A percentile compares a stretch with the other conserved stretches of the same genome.
Evolutionary conservation across 2,888 invertebrate species (phyloP).

Genomic region (Dusona sp.): DNA sequence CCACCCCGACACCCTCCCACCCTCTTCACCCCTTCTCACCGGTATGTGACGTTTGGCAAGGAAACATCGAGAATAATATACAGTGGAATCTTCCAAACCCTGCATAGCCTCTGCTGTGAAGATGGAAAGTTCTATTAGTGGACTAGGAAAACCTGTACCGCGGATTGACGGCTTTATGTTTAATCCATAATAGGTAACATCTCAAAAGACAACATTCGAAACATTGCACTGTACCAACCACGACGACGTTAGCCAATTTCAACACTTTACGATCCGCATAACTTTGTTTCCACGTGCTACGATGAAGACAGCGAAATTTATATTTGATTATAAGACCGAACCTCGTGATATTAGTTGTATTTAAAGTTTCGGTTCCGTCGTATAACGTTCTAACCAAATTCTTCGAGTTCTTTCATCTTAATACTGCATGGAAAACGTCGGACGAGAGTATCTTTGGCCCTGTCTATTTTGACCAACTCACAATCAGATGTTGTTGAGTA

Average conservation of each 20-base stretch:
- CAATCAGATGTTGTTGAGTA: not conserved
- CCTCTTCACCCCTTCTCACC: not conserved
- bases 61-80: conserved; percentile 11
- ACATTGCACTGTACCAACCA: not conserved
- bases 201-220: no score
- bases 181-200: not conserved
- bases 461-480: not conserved
- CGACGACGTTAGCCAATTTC: conserved; percentile 12
- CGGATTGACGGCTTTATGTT: not conserved
- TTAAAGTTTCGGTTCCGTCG: not conserved
- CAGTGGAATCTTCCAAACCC: not conserved
- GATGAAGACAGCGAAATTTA: not conserved
- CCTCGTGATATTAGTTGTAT: not conserved
- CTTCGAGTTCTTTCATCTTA: not conserved
- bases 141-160: not conserved
- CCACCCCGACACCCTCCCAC: conserved; percentile 79
- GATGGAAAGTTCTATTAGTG: conserved; percentile 1
- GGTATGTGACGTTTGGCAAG: conserved; percentile 15
- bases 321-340: not conserved
- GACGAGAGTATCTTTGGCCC: not conserved
- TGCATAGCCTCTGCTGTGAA: not conserved
- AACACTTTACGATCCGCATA: not conserved
- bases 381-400: not conserved
- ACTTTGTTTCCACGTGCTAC: not conserved
- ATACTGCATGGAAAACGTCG: not conserved